Conservation (phyloP, 2,888 invertebrate genomes). For the Ectemnius lituratus region DNA sequence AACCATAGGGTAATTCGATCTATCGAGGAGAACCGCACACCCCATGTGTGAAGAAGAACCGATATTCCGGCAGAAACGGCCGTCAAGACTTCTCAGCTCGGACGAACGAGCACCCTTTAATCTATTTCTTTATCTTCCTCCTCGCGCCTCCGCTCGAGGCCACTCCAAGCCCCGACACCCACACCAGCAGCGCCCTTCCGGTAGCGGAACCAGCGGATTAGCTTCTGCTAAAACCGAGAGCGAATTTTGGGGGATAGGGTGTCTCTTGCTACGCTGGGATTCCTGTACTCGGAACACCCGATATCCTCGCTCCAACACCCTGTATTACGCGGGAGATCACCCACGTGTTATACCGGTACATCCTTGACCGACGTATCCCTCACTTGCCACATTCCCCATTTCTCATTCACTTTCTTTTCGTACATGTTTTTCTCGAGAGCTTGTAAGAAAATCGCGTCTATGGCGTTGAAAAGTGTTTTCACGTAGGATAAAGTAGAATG, state of each 20-base stretch:
- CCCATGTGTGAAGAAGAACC: slow-evolving; percentile 26
- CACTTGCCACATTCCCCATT: too few relatives aligned
- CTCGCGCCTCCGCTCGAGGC: slow-evolving; percentile 2
- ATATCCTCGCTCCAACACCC: slow-evolving; percentile 58
- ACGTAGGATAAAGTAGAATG: too few relatives aligned
- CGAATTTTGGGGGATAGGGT: slow-evolving; percentile 60
- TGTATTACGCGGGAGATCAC: slow-evolving; percentile 61
- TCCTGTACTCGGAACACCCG: slow-evolving; percentile 47
- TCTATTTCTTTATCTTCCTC: slow-evolving; percentile 41
- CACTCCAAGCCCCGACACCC: neutral
- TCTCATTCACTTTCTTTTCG: too few relatives aligned
- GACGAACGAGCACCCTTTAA: slow-evolving; percentile 52
- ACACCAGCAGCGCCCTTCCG: slow-evolving; percentile 23
- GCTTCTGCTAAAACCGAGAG: slow-evolving; percentile 53
- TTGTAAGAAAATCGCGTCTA: too few relatives aligned
- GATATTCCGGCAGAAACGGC: slow-evolving; percentile 56
- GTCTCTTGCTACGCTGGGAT: slow-evolving; percentile 55
- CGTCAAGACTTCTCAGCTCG: slow-evolving; percentile 48
- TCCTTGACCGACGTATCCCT: too few relatives aligned
- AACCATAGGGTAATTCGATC: slow-evolving; percentile 65
- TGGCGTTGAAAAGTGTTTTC: too few relatives aligned
- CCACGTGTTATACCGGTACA: slow-evolving; percentile 47
- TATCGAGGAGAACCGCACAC: slow-evolving; percentile 44
- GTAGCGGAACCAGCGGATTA: slow-evolving; percentile 64
- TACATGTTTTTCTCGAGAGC: too few relatives aligned